phyloP scores from a whole-genome alignment of 1,140 invertebrate species.

The Leucophenga varia region DNA sequence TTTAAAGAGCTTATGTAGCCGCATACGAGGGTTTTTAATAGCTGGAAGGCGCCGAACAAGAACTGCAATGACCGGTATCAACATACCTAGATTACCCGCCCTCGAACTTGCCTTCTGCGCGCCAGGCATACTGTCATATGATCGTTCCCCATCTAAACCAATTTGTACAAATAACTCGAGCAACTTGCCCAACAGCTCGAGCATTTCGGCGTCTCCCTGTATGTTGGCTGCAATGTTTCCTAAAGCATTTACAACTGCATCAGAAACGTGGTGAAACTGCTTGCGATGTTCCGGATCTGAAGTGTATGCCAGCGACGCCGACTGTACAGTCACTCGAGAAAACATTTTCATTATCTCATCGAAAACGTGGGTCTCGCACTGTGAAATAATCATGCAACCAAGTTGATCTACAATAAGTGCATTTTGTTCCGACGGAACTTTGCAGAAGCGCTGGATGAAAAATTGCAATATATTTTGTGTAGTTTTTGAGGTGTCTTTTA shows the following conservation, averaged over 20 bases:
- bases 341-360: conserved; percentile 98
- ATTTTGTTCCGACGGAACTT: conserved; percentile 84
- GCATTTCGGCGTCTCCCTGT: conserved; percentile 81
- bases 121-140: conserved; percentile 76
- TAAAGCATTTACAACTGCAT: conserved; percentile 91
- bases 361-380: conserved; percentile 80
- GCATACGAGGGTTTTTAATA: conserved; percentile 86
- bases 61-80: conserved; percentile 96
- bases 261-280: conserved; percentile 75
- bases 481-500: conserved; percentile 89
- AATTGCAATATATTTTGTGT: conserved; percentile 96
- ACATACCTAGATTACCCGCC: conserved; percentile 93
- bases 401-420: conserved; percentile 95
- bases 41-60: conserved; percentile 82
- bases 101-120: conserved; percentile 82
- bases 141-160: conserved; percentile 92
- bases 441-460: conserved; percentile 94
- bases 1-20: conserved; percentile 95
- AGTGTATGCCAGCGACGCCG: conserved; percentile 85
- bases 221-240: conserved; percentile 94
- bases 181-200: conserved; percentile 83
- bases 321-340: conserved; percentile 90
- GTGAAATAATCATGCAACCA: conserved; percentile 94
- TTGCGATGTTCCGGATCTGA: conserved; percentile 67
- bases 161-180: conserved; percentile 97